phyloP scores from a whole-genome alignment of 2,797 vertebrate genomes.

The Eidolon dupreanum region DNA sequence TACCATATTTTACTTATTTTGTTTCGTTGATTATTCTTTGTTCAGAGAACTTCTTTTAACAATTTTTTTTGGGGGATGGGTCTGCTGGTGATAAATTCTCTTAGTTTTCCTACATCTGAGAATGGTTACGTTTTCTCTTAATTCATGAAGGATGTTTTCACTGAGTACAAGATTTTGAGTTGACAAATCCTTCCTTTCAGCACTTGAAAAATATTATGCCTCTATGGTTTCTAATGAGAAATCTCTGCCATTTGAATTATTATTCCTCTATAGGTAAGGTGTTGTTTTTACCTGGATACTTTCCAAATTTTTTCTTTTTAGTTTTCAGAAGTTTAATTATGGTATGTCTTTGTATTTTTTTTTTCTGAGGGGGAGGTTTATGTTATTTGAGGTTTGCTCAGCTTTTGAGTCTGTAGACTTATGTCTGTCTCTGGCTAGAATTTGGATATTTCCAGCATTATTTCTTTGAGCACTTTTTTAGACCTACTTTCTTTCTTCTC shows the following conservation, averaged over 20 bases:
- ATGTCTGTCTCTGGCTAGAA: neutral
- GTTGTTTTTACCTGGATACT: neutral
- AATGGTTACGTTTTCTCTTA: neutral
- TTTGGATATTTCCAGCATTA: neutral
- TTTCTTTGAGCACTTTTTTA: slow-evolving; percentile 12
- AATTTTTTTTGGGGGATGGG: neutral
- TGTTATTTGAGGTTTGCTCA: neutral
- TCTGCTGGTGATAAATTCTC: neutral
- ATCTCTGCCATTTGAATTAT: neutral
- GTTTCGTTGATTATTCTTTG: neutral
- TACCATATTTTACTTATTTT: neutral
- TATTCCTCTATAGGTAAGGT: neutral
- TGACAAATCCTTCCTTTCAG: neutral
- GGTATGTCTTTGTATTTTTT: neutral
- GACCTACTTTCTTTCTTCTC: neutral
- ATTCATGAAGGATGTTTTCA: neutral
- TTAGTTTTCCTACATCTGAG: neutral
- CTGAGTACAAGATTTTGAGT: neutral
- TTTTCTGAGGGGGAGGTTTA: neutral
- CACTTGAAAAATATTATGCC: neutral
- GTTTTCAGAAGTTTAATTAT: neutral
- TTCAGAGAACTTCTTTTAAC: neutral
- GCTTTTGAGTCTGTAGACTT: neutral
- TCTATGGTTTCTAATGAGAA: neutral
- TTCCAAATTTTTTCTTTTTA: neutral